These are phyloP conservation scores for Syngnathoides biaculeatus DNA, from an alignment of 2,113 vertebrate genomes.

Conservation along the genomic window DNA sequence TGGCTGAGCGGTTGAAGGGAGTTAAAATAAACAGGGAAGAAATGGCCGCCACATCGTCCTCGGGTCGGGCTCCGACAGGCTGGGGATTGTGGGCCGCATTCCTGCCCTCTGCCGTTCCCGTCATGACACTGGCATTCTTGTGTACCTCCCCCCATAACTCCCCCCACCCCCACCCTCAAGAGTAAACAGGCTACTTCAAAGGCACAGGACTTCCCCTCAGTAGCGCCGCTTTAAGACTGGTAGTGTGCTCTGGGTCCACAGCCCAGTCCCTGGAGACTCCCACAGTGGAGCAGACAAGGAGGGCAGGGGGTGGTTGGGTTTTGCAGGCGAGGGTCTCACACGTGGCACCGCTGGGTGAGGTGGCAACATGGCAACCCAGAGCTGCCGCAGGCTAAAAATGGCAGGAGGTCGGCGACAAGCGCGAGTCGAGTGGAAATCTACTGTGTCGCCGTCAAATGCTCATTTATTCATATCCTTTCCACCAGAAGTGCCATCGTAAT, in stretches of 20 bases:
- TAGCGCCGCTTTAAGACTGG: conserved; percentile 54
- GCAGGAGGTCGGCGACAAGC: conserved; percentile 41
- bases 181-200: conserved; percentile 76
- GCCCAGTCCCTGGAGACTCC: conserved; percentile 37
- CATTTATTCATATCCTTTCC: neutral
- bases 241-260: conserved; percentile 56
- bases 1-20: conserved; percentile 53
- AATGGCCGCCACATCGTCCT: conserved; percentile 55
- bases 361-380: conserved; percentile 42
- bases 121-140: conserved; percentile 75
- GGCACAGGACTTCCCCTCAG: conserved; percentile 69
- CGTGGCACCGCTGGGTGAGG: conserved; percentile 45
- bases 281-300: conserved; percentile 23
- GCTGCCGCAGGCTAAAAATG: conserved; percentile 53
- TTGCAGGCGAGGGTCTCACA: conserved; percentile 18
- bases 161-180: conserved; percentile 24
- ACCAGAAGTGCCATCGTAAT: neutral
- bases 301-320: neutral
- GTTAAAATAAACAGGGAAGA: conserved; percentile 65
- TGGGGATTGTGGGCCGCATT: conserved; percentile 72
- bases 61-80: conserved; percentile 67
- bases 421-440: conserved; percentile 54
- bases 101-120: conserved; percentile 53
- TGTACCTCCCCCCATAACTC: conserved; percentile 13
- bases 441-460: conserved; percentile 2